These are phyloP conservation scores for Drosophila pallidifrons DNA, from an alignment of 1,140 invertebrate genomes.

Conservation along the genomic window DNA sequence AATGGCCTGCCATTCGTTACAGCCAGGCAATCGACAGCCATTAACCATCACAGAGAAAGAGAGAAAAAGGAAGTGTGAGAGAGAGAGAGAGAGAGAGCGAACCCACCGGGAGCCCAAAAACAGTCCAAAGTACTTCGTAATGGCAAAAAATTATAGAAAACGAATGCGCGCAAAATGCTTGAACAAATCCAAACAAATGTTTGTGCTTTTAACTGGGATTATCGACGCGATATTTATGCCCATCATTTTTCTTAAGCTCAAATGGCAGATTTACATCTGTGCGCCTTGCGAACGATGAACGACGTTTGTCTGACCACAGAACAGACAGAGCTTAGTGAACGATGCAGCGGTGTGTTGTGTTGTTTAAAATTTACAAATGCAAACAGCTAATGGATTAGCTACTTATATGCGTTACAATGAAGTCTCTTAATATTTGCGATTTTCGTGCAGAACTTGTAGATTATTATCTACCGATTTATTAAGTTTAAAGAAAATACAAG, in stretches of 20 bases:
- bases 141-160: constrained; percentile 67
- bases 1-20: constrained; percentile 72
- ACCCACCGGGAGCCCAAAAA: background rate
- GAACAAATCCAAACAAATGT: constrained; percentile 78
- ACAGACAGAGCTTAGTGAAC: constrained; percentile 14
- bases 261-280: constrained; percentile 25
- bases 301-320: constrained; percentile 28
- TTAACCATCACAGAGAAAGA: constrained; percentile 53
- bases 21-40: constrained; percentile 64
- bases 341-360: background rate
- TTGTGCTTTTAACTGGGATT: constrained; percentile 79
- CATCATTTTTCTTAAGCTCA: constrained; percentile 68
- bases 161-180: constrained; percentile 58
- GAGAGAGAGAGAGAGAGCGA: background rate
- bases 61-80: no score
- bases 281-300: background rate
- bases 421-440: background rate
- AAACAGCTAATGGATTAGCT: constrained; percentile 16
- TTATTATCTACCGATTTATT: no score
- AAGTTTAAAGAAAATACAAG: no score
- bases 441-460: background rate
- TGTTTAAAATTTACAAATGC: constrained; percentile 16
- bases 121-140: constrained; percentile 49
- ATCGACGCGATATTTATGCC: constrained; percentile 76
- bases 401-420: background rate